Conservation (phyloP, 2,888 invertebrate genomes). For the Tipula unca region DNA sequence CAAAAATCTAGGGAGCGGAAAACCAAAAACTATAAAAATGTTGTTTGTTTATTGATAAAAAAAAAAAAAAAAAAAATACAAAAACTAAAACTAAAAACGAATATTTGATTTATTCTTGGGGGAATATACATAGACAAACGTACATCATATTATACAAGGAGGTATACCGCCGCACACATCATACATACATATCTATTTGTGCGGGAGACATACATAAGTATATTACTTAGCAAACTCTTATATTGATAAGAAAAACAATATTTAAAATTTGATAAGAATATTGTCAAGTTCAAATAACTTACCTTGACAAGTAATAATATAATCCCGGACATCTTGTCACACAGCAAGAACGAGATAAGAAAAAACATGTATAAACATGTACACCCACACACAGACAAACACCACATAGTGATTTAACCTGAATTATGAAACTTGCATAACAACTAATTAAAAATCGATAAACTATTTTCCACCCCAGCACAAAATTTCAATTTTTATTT, state of each 20-base stretch:
- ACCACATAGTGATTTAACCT: not conserved
- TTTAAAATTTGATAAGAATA: not conserved
- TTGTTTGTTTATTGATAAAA: conserved; percentile 14
- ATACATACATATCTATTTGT: not conserved
- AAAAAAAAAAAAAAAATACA: not conserved
- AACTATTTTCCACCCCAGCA: not conserved
- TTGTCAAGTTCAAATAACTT: not conserved
- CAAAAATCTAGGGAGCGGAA: not conserved
- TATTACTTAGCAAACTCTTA: not conserved
- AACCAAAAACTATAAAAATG: not conserved
- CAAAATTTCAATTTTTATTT: not conserved
- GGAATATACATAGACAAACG: not conserved
- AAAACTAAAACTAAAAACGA: not conserved
- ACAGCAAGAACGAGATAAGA: not conserved
- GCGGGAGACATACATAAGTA: not conserved
- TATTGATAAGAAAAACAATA: not conserved
- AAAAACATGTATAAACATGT: not conserved
- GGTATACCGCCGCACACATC: not conserved
- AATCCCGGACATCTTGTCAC: conserved; percentile 1
- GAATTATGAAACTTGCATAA: not conserved
- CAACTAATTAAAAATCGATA: not conserved
- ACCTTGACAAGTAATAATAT: not conserved
- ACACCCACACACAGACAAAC: too few species aligned
- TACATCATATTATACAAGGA: not conserved
- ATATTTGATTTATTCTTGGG: not conserved